Percentiles rank a stretch among this genome's conserved stretches.
Conservation (phyloP, 2,113 vertebrate species). For the Cepphus grylle region DNA sequence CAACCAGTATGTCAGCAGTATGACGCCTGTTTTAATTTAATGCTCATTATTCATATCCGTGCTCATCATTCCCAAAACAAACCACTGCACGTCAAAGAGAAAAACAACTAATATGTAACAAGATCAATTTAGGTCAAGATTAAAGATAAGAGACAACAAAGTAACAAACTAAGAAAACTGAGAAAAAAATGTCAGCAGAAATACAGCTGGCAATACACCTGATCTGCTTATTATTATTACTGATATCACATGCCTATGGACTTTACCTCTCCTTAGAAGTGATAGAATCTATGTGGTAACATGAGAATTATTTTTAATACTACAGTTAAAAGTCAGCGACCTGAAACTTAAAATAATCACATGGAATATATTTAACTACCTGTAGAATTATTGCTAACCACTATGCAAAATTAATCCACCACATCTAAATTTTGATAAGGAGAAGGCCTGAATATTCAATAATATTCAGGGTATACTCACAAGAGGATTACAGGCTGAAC, state of each 20-base stretch:
- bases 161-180: not conserved
- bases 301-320: not conserved
- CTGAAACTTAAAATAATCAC: not conserved
- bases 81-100: not conserved
- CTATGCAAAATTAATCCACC: not conserved
- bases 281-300: not conserved
- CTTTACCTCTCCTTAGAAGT: not conserved
- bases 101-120: not conserved
- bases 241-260: not conserved
- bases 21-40: not conserved
- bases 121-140: not conserved
- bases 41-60: not conserved
- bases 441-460: not conserved
- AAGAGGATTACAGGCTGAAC: not conserved
- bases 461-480: not conserved
- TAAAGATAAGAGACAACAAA: not conserved
- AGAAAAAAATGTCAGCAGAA: not conserved
- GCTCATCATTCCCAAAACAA: not conserved
- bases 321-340: not conserved
- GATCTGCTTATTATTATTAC: not conserved
- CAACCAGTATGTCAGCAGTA: not conserved
- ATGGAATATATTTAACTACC: not conserved
- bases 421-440: not conserved
- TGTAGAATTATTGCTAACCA: not conserved
- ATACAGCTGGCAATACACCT: not conserved